Base-by-base conservation (phyloP, 2,113 vertebrate species). In the Lycocorax pyrrhopterus region DNA sequence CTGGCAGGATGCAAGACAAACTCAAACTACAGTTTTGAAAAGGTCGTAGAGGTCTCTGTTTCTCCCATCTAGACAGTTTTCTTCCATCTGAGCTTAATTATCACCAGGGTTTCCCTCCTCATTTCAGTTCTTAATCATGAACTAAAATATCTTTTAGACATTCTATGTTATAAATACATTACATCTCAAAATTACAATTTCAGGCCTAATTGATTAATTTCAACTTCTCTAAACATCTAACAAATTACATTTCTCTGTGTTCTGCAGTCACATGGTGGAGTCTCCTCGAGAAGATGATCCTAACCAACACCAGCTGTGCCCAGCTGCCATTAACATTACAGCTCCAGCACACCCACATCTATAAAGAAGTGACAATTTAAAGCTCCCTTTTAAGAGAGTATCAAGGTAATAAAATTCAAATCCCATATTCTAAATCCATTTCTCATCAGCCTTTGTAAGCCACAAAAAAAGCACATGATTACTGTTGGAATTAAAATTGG, bases 351-450 rank as follows among this genome's bases (percentile, higher is more conserved):
- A 67, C n/a, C n/a, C 44, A 77, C 49, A 44, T n/a, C 56, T 80
- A 73, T 46, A 80, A 76, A 67, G 53, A 94, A 83, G n/a, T 27
- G 43, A 78, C 64, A 94, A 76, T 76, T 77, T 90, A 90, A 91
- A 94, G 47, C 75, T 78, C 75, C 51, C 52, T 83, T 94, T 94
- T 90, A 91, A 60, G 39, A 90, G 37, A 94, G 30, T 79, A 96
- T 84, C 68, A 89, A 91, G 85, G 76, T 84, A 92, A 92, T 69
- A 95, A 96, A 90, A 95, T 55, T 94, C 53, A 93, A 87, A 96
- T 89, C 53, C 56, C 46, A 52, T 89, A 58, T 79, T 96, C 73
- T 80, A 94, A 96, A 92, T 79, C 73, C 69, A 92, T 44, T 88
- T 83, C 79, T 93, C 79, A 84, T 92, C 85, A 90, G 41, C 44